Evolutionary conservation across 2,113 vertebrate genomes (phyloP), one percentile per base, ranked within the genome.

Genomic region (Engystomops pustulosus): DNA sequence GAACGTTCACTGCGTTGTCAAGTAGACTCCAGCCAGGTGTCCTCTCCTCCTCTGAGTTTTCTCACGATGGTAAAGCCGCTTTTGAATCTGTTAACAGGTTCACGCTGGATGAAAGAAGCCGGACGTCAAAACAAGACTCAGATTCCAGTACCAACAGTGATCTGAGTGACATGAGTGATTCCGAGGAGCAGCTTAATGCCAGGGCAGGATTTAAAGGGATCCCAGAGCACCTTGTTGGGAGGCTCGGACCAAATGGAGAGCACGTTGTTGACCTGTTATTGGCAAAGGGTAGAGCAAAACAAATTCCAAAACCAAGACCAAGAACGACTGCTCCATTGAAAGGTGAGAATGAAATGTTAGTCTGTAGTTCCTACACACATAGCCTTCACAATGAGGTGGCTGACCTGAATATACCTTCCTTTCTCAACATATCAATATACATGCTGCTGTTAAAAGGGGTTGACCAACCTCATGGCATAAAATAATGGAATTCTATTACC

Each of bases 131-230:
- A 90, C 95, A 93, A 36, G 98, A 99, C 89, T 98, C 97, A 0
- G 98, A 99, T 87, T 98, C 97, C 60, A 98, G 97, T 88, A 95
- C 95, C 86, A 98, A 99, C 90, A 99, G 97, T 45, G 98, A 98
- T 90, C 90, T 99, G 85, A 98, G 97, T 85, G 98, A 99, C 90
- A 90, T 99, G 88, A 99, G 98, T 75, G 98, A 99, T 87, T 95
- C 96, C 27, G 98, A 99, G 89, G 97, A 99, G 53, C 94, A 95
- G 34, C 90, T 95, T 87, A 93, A 93, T 6, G 95, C 95, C 75
- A 96, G 95, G 87, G 93, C 91, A 68, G 93, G 93, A 86, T 90
- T 94, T 86, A 95, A 93, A 91, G 94, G 94, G 82, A 94, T 94
- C 82, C 93, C 94, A n/a, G 94, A 94, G 76, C 94, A 94, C 87